These are phyloP conservation scores for Rhagium mordax DNA, from an alignment of 2,888 invertebrate species.

Conservation along the genomic window DNA sequence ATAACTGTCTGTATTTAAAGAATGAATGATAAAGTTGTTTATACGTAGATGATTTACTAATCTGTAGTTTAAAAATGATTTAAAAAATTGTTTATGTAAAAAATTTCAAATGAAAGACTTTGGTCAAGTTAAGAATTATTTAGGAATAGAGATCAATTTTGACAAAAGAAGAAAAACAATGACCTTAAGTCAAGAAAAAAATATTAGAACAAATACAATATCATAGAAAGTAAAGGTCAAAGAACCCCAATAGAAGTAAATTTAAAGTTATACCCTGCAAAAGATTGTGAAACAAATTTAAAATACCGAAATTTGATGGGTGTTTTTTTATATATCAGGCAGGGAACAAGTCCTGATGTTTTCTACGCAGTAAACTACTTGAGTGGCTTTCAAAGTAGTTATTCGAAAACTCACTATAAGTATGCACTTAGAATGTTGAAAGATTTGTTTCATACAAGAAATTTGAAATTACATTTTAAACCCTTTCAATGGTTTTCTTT, in stretches of 20 bases:
- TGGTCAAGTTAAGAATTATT: no score
- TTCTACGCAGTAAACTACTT: constrained; percentile 22
- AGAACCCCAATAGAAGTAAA: not conserved
- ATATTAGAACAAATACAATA: no score
- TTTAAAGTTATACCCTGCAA: constrained; percentile 13
- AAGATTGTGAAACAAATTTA: constrained; percentile 14
- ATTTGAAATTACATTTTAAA: constrained; percentile 39
- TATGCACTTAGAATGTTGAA: constrained; percentile 24
- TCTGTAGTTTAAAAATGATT: not conserved
- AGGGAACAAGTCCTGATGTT: constrained; percentile 24
- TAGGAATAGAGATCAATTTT: no score
- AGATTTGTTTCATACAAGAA: constrained; percentile 19
- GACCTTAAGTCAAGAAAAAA: no score
- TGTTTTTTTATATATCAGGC: constrained; percentile 19
- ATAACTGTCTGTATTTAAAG: not conserved
- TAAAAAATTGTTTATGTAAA: not conserved
- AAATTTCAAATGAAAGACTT: not conserved
- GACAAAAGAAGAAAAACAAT: no score
- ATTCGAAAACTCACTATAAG: constrained; percentile 16
- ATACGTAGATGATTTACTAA: constrained; percentile 1
- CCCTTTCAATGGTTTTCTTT: not conserved
- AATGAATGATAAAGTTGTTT: not conserved
- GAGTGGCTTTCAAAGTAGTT: no score
- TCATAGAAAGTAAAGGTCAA: not conserved
- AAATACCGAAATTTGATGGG: no score